phyloP scores from a whole-genome alignment of 2,113 vertebrate species.

The Pseudopipra pipra region DNA sequence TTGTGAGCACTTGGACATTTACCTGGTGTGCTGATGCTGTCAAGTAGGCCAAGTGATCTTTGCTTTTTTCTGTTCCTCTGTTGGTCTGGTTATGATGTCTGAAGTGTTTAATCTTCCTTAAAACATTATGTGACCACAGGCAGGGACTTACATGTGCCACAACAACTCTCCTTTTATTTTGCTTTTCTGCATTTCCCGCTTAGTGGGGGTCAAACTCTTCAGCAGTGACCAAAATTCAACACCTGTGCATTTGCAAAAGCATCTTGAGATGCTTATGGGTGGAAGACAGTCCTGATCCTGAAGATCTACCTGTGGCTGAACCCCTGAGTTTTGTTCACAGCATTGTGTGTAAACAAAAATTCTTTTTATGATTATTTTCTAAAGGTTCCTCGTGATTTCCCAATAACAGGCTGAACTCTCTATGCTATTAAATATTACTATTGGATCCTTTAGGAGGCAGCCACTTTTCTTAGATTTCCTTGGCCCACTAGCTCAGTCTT shows the following conservation, averaged over 20 bases:
- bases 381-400: neutral
- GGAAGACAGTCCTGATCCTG: neutral
- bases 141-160: neutral
- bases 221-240: neutral
- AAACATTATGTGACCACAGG: rapidly evolving
- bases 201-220: neutral
- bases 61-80: neutral
- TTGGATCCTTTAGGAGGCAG: neutral
- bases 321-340: neutral
- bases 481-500: neutral
- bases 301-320: neutral
- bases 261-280: neutral
- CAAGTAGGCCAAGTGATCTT: neutral
- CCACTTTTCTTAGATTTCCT: neutral
- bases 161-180: neutral
- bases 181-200: neutral
- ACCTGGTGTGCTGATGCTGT: neutral
- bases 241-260: neutral
- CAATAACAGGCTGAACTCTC: neutral
- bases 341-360: neutral
- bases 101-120: neutral
- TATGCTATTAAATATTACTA: neutral
- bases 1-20: too few species aligned
- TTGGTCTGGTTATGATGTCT: neutral
- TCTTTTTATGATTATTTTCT: neutral